Evolutionary conservation across 1,140 invertebrate genomes (phyloP), one percentile per base, ranked within the genome.

Genomic region (Apolygus lucorum): DNA sequence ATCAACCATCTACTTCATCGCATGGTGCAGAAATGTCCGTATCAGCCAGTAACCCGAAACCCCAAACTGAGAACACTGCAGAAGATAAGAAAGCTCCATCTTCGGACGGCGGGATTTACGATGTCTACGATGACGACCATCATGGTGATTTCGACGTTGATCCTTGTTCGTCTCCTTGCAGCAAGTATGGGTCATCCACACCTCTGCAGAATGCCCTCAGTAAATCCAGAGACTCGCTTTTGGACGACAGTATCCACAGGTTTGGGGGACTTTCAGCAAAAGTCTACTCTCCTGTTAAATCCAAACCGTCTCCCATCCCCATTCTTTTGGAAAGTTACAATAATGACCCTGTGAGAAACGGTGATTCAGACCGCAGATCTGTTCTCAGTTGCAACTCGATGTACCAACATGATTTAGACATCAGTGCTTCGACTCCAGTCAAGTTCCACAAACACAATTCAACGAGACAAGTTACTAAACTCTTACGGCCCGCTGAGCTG

Each of bases 221-320:
- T 11, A 4, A 14, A 14, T 4, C 22, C 11, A 17, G 22, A 59
- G 22, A 59, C 54, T 49, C 34, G 34, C 17, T 49, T 49, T 8
- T 8, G 34, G 8, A 49, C 17, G 34, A 49, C 8, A 49, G 8
- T 17, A 17, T 49, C 34, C 34, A 49, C 34, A 49, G 54, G 54
- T 21, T n/a, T n/a, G n/a, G n/a, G n/a, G n/a, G n/a, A n/a, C 4
- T 59, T 11, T 24, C 54, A 22, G 22, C 11, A 4, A 59, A 24
- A 59, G 11, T 4, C 4, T 59, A 59, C 22, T 59, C 54, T 4
- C 54, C 54, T 11, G 54, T 59, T 13, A 59, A 14, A 24, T 59
- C 54, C 54, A 59, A 59, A 22, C 8, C 8, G 2, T 59, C 54
- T 59, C 54, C 54, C 22, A 59, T 59, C 54, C 54, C 54, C 22